These are phyloP conservation scores for Tympanuchus pallidicinctus DNA, from an alignment of 2,113 vertebrate species.

Conservation along the genomic window DNA sequence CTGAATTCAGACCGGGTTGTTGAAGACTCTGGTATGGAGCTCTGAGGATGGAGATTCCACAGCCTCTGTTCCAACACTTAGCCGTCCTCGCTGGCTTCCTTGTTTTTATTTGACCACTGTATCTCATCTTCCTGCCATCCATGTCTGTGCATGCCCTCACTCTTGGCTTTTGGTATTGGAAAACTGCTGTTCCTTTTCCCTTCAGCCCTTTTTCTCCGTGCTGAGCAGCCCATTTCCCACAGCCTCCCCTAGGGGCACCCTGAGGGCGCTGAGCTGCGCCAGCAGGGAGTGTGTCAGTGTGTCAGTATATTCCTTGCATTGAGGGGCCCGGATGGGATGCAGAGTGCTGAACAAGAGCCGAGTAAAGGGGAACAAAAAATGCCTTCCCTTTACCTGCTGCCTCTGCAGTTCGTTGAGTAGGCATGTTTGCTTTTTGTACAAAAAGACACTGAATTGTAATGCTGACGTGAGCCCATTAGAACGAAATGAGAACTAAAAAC, in stretches of 20 bases:
- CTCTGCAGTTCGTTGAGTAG: fast-evolving
- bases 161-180: no score
- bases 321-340: not conserved
- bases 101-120: fast-evolving
- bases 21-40: fast-evolving
- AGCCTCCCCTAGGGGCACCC: not conserved
- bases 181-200: not conserved
- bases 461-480: fast-evolving
- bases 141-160: no score
- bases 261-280: no score
- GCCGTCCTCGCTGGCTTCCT: not conserved
- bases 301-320: fast-evolving
- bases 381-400: not conserved
- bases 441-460: not conserved
- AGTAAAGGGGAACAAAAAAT: not conserved
- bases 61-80: not conserved
- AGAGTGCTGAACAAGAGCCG: not conserved
- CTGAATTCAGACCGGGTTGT: not conserved
- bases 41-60: not conserved
- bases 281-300: not conserved
- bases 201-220: not conserved
- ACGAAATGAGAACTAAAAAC: not conserved
- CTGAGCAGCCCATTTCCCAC: not conserved
- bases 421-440: not conserved
- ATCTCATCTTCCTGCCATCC: not conserved